These are phyloP conservation scores for Calephelis virginiensis DNA, from an alignment of 1,140 invertebrate genomes.

Conservation along the genomic window DNA sequence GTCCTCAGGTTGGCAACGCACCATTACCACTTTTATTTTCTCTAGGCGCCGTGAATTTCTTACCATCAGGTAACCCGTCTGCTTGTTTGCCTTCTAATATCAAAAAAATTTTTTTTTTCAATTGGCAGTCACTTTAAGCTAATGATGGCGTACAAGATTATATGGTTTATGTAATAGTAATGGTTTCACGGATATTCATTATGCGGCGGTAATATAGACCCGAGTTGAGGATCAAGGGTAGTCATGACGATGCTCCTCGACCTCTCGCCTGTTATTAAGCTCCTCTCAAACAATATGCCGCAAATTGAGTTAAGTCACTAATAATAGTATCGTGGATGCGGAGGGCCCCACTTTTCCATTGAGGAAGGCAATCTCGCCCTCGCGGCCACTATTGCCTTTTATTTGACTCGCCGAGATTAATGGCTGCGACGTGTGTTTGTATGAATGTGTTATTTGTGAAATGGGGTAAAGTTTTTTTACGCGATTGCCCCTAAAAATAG, in stretches of 20 bases:
- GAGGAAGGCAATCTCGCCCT: slow-evolving; percentile 60
- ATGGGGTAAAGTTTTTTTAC: no score
- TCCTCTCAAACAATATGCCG: slow-evolving; percentile 74
- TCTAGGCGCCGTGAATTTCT: no score
- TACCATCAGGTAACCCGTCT: no score
- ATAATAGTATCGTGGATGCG: slow-evolving; percentile 69
- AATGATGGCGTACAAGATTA: slow-evolving; percentile 1
- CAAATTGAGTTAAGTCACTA: slow-evolving; percentile 78
- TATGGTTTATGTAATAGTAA: slow-evolving; percentile 6
- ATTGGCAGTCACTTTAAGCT: not conserved
- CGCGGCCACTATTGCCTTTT: slow-evolving; percentile 62
- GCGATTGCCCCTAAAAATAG: no score
- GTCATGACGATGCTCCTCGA: slow-evolving; percentile 60
- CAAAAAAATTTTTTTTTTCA: no score
- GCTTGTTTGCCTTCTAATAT: no score
- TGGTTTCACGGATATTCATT: slow-evolving; percentile 28
- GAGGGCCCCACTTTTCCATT: slow-evolving; percentile 55
- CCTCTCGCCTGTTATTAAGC: slow-evolving; percentile 72
- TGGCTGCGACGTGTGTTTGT: slow-evolving; percentile 56
- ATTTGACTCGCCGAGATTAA: slow-evolving; percentile 71
- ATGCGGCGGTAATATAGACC: slow-evolving; percentile 26
- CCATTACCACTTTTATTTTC: no score
- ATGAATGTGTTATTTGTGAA: slow-evolving; percentile 26
- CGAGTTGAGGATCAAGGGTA: slow-evolving; percentile 51
- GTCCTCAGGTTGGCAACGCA: no score